Evolutionary conservation across 2,113 vertebrate species (phyloP), one percentile per base, ranked within the genome.

Genomic region (Rhea pennata): DNA sequence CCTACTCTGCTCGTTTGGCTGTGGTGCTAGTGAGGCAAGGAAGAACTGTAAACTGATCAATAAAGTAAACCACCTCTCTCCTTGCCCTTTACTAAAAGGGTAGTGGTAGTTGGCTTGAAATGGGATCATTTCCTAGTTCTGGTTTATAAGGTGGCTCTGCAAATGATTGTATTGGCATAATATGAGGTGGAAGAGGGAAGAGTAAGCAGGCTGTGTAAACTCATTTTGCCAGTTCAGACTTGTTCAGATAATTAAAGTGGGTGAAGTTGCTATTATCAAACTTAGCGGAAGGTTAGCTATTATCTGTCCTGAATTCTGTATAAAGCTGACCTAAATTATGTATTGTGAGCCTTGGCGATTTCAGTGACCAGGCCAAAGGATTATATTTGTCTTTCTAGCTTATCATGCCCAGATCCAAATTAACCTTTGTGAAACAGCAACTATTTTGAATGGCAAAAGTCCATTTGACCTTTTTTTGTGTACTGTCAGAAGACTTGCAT

Each of bases 21-120:
- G 50, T 14, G 69, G 14, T 51, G 50, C 46, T 33, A 39, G 20
- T 51, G 1, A 24, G 20, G 7, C 10, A 7, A 36, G 29, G 16
- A 42, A 36, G 74, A 54, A 39, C 12, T 2, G 0, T 75, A 33
- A 1, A 2, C 16, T 15, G 42, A 20, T 17, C 0, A 3, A 29
- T 29, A 33, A 58, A 61, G 27, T 9, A 46, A 29, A 46, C 44
- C 44, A 46, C 44, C 46, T 69, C 40, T 54, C 36, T 65, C 19
- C 44, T 88, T 36, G 20, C 7, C 14, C 14, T 9, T 44, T 53
- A 23, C 33, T 39, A 5, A 0, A n/a, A 72, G 59, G 58, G 26
- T 59, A 23, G 10, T 22, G 9, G 39, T 48, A 46, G 24, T 5
- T 48, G 11, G 13, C 72, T 61, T 59, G 31, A 8, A n/a, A 5